These are phyloP conservation scores for Notothenia rossii DNA, from an alignment of 2,113 vertebrate species.

Conservation along the genomic window DNA sequence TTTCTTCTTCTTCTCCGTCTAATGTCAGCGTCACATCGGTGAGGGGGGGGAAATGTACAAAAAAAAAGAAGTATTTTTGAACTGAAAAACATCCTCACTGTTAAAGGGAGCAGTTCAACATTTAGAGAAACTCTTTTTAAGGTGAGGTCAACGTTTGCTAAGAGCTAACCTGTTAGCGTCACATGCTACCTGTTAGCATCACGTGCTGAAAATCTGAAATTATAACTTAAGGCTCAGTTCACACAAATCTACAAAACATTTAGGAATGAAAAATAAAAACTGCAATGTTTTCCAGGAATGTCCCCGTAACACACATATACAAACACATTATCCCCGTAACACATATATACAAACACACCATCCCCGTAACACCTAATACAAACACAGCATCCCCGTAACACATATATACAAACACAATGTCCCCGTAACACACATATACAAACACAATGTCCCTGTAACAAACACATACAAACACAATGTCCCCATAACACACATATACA, in stretches of 20 bases:
- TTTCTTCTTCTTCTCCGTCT: not conserved
- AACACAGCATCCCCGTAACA: not conserved
- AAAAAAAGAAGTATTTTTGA: not conserved
- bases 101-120: conserved; percentile 3
- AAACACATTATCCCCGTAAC: not conserved
- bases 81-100: not conserved
- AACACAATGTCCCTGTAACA: not conserved
- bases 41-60: not conserved
- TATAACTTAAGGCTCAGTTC: not conserved
- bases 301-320: not conserved
- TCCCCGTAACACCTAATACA: not conserved
- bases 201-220: not conserved
- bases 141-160: not conserved
- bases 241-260: not conserved
- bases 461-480: no score
- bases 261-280: not conserved
- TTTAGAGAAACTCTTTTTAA: not conserved
- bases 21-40: not conserved
- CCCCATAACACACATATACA: not conserved
- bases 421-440: not conserved
- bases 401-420: not conserved
- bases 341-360: not conserved
- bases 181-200: conserved; percentile 4
- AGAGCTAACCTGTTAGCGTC: conserved; percentile 1
- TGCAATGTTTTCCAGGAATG: not conserved